Evolutionary conservation across 37 sponge, comb jelly and placozoan species (phyloP).

Genomic region (Aplysina aerophoba): DNA sequence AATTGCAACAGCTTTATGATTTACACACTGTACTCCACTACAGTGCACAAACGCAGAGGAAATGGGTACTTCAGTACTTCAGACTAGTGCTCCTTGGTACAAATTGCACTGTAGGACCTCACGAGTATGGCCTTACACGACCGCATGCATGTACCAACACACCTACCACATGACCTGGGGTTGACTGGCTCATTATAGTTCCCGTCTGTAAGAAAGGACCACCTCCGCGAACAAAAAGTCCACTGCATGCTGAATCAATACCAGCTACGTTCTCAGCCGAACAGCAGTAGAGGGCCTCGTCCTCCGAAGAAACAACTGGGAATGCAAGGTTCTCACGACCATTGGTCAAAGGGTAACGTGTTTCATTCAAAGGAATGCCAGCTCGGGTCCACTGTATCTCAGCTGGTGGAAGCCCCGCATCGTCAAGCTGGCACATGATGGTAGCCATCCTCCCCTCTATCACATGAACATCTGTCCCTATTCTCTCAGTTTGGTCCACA

Average conservation of each 20-base stretch:
- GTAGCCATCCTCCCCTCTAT: neutral
- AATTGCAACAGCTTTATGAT: too few species aligned
- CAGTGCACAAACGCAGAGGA: too few species aligned
- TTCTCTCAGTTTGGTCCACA: neutral
- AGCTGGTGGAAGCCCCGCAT: neutral
- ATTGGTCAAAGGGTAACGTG: too few species aligned
- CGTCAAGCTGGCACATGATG: neutral
- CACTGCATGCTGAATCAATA: conserved; percentile 1
- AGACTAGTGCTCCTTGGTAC: too few species aligned
- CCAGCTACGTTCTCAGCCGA: conserved; percentile 17
- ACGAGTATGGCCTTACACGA: too few species aligned
- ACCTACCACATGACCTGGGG: too few species aligned
- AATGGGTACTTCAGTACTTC: too few species aligned
- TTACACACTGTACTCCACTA: too few species aligned
- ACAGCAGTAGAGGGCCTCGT: conserved; percentile 27
- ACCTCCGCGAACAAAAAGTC: neutral
- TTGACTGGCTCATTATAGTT: too few species aligned
- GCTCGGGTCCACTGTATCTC: neutral
- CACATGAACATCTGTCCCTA: neutral
- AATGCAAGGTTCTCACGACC: neutral
- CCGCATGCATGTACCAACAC: too few species aligned
- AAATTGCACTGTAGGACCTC: too few species aligned
- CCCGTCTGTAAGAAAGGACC: neutral
- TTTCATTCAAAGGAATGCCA: neutral
- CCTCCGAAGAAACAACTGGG: neutral